phyloP scores from a whole-genome alignment of 2,113 vertebrate species.

The Martes martes region DNA sequence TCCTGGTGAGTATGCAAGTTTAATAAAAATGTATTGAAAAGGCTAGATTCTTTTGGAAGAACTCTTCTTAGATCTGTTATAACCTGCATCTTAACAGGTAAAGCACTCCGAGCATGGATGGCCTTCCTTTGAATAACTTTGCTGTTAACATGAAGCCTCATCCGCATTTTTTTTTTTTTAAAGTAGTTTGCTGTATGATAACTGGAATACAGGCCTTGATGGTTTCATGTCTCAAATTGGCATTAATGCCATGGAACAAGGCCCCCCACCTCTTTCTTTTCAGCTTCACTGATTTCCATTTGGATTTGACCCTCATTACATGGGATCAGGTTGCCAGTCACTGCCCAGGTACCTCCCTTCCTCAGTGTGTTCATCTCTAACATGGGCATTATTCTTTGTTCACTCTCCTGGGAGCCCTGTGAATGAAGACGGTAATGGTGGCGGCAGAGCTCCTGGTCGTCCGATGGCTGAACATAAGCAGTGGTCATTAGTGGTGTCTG shows the following conservation, averaged over 20 bases:
- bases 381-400: background rate
- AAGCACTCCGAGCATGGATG: too few species aligned
- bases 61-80: background rate
- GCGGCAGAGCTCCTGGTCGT: conserved; percentile 44
- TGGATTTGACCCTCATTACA: rapidly evolving
- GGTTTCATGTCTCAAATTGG: background rate
- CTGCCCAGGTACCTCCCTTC: background rate
- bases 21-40: background rate
- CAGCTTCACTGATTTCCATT: background rate
- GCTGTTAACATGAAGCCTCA: conserved; percentile 36
- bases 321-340: background rate
- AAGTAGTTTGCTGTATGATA: background rate
- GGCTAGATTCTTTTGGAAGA: background rate
- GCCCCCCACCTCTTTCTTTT: background rate
- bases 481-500: rapidly evolving
- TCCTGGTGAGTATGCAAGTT: background rate
- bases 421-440: background rate
- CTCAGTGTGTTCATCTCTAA: background rate
- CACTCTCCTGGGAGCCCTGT: background rate
- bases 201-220: background rate
- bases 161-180: background rate
- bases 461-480: background rate
- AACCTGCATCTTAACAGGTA: background rate
- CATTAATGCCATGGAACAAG: rapidly evolving
- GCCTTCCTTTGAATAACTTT: conserved; percentile 3